Evolutionary conservation across 2,888 invertebrate species (phyloP), one percentile per base, ranked within the genome.

Genomic region (Papilio elwesi): DNA sequence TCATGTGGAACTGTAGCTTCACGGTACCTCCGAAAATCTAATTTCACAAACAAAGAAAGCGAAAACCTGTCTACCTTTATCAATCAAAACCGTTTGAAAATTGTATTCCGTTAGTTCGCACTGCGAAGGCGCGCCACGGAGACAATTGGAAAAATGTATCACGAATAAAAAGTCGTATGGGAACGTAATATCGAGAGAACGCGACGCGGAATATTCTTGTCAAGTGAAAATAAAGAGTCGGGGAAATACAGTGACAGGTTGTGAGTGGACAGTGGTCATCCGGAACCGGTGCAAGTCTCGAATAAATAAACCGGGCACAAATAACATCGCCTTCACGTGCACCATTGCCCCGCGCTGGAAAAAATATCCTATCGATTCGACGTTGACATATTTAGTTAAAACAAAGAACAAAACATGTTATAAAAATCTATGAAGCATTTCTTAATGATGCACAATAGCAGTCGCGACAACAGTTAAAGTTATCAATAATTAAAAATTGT

Each of bases 31-130:
- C 89, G 59, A 81, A 87, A 90, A 92, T 91, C 90, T 90, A 92
- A 93, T 92, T 92, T 90, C 85, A 88, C 88, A 92, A 93, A 92
- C 92, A 92, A 92, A 92, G 90, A 92, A 92, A 91, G 87, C 89
- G 90, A 89, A 92, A 92, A 89, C 88, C 90, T 88, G 91, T 92
- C 92, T 92, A 92, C 92, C 92, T 92, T 91, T 93, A 92, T 92
- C 93, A 92, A 92, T 93, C 92, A 92, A 92, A 93, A 92, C 89
- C 90, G 90, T 90, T 91, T 89, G 90, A 90, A 93, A 93, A 90
- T 91, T 93, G 87, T 90, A 91, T 93, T 90, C 89, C 85, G 90
- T 90, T 90, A 91, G 90, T 92, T 91, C 88, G 85, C 87, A 87
- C 85, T 85, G 86, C 80, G 85, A 84, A 86, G 83, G 86, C 87